phyloP scores from a whole-genome alignment of 1,140 invertebrate species.

The Grapholita molesta region DNA sequence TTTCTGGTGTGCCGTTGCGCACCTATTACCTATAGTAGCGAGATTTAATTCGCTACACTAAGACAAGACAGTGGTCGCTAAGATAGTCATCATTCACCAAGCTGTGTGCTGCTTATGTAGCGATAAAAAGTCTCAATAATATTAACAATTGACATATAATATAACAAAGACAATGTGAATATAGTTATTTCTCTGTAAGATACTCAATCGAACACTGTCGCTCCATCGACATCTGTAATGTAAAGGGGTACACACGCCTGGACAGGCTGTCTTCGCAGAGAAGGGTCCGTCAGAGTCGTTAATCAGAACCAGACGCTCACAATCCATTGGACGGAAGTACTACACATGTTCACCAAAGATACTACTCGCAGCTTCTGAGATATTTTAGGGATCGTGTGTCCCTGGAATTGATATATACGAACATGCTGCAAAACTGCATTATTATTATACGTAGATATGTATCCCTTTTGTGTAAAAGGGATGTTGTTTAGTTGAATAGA shows the following conservation, averaged over 20 bases:
- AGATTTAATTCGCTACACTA: no score
- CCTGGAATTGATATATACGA: background rate
- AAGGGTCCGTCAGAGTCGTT: background rate
- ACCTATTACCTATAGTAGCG: no score
- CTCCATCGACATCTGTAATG: background rate
- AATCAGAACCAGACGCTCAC: background rate
- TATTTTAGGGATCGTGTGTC: background rate
- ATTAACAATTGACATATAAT: no score
- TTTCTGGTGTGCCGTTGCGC: no score
- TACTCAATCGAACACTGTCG: background rate
- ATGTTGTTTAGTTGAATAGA: background rate
- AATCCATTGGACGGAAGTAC: background rate
- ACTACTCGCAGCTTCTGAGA: background rate
- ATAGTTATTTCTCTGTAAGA: background rate
- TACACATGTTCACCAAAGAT: background rate
- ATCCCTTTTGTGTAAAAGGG: background rate
- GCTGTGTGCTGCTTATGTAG: no score
- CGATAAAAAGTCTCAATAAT: no score
- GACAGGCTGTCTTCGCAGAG: conserved; percentile 5
- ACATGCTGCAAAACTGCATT: background rate
- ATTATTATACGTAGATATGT: background rate
- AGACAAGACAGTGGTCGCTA: no score
- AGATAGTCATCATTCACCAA: no score
- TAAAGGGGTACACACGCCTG: background rate
- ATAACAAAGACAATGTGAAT: background rate